Conservation (phyloP, 2,888 invertebrate genomes). For the Conus canariensis region DNA sequence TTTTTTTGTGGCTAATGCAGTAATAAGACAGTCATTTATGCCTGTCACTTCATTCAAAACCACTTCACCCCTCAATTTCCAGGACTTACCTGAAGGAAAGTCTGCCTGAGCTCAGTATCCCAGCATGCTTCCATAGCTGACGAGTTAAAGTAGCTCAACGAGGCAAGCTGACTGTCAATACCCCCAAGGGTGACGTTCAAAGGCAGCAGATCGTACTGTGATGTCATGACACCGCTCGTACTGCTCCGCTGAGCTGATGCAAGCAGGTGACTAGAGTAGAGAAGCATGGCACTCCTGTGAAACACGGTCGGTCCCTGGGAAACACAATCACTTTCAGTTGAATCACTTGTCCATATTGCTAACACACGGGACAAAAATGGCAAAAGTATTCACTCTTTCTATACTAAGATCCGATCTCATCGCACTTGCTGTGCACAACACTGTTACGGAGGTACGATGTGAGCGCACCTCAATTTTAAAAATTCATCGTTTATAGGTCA, state of each 20-base stretch:
- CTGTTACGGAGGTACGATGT: too few relatives aligned
- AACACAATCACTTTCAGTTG: too few relatives aligned
- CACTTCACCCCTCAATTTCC: neutral
- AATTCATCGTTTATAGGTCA: too few relatives aligned
- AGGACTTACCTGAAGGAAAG: conserved; percentile 51
- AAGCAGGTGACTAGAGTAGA: conserved; percentile 39
- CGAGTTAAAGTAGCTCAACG: conserved; percentile 54
- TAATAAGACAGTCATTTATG: too few relatives aligned
- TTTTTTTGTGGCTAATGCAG: too few relatives aligned
- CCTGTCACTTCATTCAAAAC: neutral
- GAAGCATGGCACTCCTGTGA: conserved; percentile 45
- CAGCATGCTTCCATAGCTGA: conserved; percentile 66
- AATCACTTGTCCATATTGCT: too few relatives aligned
- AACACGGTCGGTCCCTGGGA: conserved; percentile 56
- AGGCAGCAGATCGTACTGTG: conserved; percentile 48
- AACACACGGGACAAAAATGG: too few relatives aligned
- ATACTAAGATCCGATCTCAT: too few relatives aligned
- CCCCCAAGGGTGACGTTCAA: conserved; percentile 55
- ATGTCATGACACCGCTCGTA: neutral
- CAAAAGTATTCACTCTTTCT: too few relatives aligned
- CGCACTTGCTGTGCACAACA: too few relatives aligned
- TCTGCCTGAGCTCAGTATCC: conserved; percentile 47
- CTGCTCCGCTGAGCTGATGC: conserved; percentile 29
- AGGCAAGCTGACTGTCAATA: conserved; percentile 48
- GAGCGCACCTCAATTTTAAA: too few relatives aligned